Base-by-base conservation (phyloP, 37 sponge, comb jelly and placozoan species). In the Eunapius fragilis region DNA sequence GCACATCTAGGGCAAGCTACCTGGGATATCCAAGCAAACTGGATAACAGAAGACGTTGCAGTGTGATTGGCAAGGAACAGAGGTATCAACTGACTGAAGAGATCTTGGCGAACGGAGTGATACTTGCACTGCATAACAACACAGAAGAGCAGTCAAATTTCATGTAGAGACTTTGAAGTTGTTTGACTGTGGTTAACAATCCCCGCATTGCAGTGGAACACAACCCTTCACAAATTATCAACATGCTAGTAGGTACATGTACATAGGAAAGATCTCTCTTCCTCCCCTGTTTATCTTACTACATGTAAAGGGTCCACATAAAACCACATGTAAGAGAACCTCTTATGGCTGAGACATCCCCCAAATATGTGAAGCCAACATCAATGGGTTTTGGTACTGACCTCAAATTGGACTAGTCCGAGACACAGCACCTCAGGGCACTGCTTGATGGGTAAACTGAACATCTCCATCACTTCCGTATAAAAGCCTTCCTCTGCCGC, bases 381-480 rank as follows among this genome's bases (percentile, higher is more conserved):
- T 72, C 30, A 9, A 69, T 26, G 58, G 7, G 75, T 31, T 33
- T 11, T 9, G 26, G 2, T 28, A 35, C 81, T 0, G 25, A 96
- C 94, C 90, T 94, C 92, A 67, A 88, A 78, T 75, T 94, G 90
- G 50, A 99, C 83, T 2, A 95, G 22, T 17, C 91, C 93, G 49
- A 99, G 82, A 84, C 97, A 87, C 45, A 99, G 88, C 4, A 97
- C 73, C 71, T 99, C 98, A n/a, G 99, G 94, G 77, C 97, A 97
- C 76, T 95, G 93, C 47, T 95, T 97, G 48, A 95, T 81, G 22
- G 99, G 99, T 0, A 69, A 35, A 28, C 74, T 76, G 32, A 99
- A 87, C 69, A 99, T 25, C 49, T 83, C 34, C 68, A 88, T 88
- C 72, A 97, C 99, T 41, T 95, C 95, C 3, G 87, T 89, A 81